Conservation (phyloP, 2,888 invertebrate species). For the Platycheirus albimanus region DNA sequence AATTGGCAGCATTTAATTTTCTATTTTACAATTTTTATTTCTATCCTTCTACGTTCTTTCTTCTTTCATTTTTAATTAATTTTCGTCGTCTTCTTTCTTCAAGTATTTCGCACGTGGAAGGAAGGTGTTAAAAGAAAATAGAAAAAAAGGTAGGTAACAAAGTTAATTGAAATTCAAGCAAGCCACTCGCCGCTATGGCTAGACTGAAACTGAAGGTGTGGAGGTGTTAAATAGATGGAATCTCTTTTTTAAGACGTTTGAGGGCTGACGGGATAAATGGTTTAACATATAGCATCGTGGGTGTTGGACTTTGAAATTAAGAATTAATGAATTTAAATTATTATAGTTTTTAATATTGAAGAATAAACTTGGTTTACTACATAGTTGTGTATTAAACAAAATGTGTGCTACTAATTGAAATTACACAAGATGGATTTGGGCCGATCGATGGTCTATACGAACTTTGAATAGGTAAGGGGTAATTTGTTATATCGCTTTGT, state of each 20-base stretch:
- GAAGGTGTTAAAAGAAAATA: conserved; percentile 38
- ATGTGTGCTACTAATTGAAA: no score
- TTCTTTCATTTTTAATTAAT: conserved; percentile 55
- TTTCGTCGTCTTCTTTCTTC: conserved; percentile 8
- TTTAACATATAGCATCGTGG: no score
- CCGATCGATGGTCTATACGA: no score
- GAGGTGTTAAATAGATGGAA: conserved; percentile 14
- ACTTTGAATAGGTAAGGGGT: no score
- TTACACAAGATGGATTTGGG: no score
- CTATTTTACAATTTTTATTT: conserved; percentile 39
- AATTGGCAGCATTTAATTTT: conserved; percentile 73
- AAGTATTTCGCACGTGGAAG: conserved; percentile 34
- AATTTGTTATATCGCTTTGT: no score
- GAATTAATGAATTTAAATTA: no score
- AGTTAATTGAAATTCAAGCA: conserved; percentile 49
- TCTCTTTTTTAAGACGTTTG: background rate
- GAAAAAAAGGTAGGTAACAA: background rate
- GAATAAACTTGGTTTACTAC: no score
- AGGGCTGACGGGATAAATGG: no score
- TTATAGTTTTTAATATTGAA: no score
- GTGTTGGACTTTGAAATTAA: no score
- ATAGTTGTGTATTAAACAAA: no score
- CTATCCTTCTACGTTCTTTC: background rate
- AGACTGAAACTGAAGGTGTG: conserved; percentile 5
- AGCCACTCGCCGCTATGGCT: conserved; percentile 9